Conservation (phyloP, 2,797 vertebrate species). For the Gambusia yucatana region DNA sequence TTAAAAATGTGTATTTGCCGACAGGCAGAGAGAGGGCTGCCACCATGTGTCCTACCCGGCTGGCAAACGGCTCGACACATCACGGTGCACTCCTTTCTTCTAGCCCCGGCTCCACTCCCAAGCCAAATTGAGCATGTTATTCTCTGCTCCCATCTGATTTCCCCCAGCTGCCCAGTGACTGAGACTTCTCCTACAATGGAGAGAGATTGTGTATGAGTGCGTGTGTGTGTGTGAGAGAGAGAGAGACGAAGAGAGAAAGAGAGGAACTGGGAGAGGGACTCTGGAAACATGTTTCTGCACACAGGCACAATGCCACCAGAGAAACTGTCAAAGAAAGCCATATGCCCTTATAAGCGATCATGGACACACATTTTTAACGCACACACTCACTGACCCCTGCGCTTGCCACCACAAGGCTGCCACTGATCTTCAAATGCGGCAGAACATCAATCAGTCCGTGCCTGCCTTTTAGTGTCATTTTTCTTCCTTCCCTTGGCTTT, state of each 20-base stretch:
- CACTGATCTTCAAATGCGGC: constrained; percentile 93
- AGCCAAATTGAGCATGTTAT: constrained; percentile 92
- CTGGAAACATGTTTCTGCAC: constrained; percentile 59
- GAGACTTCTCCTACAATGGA: constrained; percentile 86
- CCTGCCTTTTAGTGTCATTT: constrained; percentile 87
- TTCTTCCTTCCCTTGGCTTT: constrained; percentile 81
- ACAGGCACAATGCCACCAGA: constrained; percentile 38
- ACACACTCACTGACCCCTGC: constrained; percentile 81
- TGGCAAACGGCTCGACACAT: constrained; percentile 90
- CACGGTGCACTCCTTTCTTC: constrained; percentile 72
- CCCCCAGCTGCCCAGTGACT: constrained; percentile 84
- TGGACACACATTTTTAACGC: constrained; percentile 40
- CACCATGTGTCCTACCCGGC: constrained; percentile 79
- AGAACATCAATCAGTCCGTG: constrained; percentile 90
- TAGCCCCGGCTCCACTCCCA: constrained; percentile 80
- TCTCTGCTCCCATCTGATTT: constrained; percentile 91
- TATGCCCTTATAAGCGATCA: constrained; percentile 51
- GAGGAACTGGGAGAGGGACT: constrained; percentile 48
- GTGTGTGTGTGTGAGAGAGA: constrained; percentile 38
- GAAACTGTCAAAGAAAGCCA: constrained; percentile 59
- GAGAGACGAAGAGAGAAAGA: constrained; percentile 70
- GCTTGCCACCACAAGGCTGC: constrained; percentile 86
- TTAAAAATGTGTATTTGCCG: constrained; percentile 93
- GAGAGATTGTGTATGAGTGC: constrained; percentile 29
- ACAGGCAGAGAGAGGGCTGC: constrained; percentile 85